Percentiles rank a stretch among this genome's conserved stretches.
These are phyloP conservation scores for Galago senegalensis DNA, from an alignment of 2,797 vertebrate species.

Conservation along the genomic window DNA sequence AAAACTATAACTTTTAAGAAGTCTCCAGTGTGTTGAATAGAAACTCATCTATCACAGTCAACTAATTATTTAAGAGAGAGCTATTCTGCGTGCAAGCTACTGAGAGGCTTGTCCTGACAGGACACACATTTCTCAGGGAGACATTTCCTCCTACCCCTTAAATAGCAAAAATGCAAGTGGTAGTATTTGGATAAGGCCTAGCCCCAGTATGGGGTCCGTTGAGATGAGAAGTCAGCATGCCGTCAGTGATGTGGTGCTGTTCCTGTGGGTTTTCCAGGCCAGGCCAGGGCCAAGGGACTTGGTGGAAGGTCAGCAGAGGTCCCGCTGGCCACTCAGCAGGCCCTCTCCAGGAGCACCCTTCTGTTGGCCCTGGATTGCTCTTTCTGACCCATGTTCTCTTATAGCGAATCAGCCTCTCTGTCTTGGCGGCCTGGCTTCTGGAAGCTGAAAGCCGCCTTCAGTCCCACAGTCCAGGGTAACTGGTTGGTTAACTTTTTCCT, in stretches of 20 bases:
- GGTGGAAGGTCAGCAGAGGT: constrained; percentile 12
- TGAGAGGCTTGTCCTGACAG: constrained; percentile 28
- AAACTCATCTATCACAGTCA: not conserved
- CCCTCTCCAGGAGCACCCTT: not conserved
- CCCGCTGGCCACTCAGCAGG: not conserved
- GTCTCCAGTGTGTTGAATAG: not conserved
- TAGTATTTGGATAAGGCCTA: constrained; percentile 40
- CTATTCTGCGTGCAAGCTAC: not conserved
- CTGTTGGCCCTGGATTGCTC: not conserved
- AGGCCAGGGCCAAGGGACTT: not conserved
- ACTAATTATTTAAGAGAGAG: constrained; percentile 27
- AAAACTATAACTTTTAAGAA: constrained; percentile 42
- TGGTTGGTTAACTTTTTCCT: constrained; percentile 37
- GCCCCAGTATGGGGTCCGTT: not conserved
- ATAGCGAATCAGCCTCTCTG: not conserved
- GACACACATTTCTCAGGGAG: constrained; percentile 37
- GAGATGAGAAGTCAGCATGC: not conserved
- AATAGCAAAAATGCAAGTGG: constrained; percentile 6
- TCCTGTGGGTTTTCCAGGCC: not conserved
- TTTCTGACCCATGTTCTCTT: constrained; percentile 28
- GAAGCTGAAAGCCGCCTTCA: constrained; percentile 57
- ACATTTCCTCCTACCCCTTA: not conserved
- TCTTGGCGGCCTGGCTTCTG: constrained; percentile 61
- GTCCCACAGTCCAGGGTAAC: not conserved
- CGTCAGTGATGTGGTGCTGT: not conserved